Evolutionary conservation across 2,113 vertebrate species (phyloP).

Genomic region (Gallinago paraguaiae): DNA sequence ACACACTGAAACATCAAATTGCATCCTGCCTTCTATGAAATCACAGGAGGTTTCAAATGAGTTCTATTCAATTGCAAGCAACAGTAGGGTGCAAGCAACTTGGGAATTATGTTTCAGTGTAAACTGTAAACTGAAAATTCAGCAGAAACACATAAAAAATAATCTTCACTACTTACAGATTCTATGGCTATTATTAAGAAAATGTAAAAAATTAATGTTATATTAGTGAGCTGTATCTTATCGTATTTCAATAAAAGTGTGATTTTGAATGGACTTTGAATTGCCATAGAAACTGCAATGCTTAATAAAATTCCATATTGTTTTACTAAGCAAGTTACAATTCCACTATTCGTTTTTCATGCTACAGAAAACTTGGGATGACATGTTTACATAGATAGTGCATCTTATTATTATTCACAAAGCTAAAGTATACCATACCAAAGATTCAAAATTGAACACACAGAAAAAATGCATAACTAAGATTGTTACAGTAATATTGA

Average conservation of each 20-base stretch:
- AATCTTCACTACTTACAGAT: background rate
- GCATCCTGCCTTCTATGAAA: background rate
- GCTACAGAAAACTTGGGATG: background rate
- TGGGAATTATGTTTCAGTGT: background rate
- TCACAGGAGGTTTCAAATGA: background rate
- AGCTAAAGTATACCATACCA: background rate
- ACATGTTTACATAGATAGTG: background rate
- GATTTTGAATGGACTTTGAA: background rate
- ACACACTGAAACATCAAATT: background rate
- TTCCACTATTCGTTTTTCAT: background rate
- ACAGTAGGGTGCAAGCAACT: background rate
- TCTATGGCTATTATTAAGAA: background rate
- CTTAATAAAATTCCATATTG: background rate
- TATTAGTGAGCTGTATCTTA: background rate
- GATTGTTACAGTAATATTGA: background rate
- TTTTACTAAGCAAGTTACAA: background rate
- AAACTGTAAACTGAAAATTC: background rate
- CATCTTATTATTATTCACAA: background rate
- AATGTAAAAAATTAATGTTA: background rate
- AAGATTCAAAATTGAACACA: background rate
- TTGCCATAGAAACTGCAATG: background rate
- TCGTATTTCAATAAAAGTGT: background rate
- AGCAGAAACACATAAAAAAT: background rate
- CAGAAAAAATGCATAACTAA: background rate
- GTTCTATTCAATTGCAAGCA: background rate